Conservation (phyloP, 2,113 vertebrate species). For the Neogobius melanostomus region DNA sequence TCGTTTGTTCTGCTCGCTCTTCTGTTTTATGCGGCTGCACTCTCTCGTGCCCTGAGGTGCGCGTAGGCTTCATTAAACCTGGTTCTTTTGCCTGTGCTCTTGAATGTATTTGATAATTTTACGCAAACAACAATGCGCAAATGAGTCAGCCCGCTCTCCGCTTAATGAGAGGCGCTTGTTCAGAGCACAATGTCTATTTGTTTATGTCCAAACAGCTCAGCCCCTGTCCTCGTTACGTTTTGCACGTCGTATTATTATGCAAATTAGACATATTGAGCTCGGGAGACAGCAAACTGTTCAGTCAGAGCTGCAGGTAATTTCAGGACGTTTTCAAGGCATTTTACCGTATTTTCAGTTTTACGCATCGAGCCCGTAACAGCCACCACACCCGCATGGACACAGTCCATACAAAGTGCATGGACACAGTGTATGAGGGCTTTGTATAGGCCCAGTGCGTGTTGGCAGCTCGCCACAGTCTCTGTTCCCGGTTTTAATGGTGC, state of each 20-base stretch:
- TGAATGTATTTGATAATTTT: neutral
- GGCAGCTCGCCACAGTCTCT: conserved; percentile 60
- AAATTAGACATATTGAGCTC: conserved; percentile 44
- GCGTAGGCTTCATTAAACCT: conserved; percentile 5
- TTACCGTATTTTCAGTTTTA: conserved; percentile 37
- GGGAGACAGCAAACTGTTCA: conserved; percentile 15
- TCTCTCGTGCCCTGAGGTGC: conserved; percentile 37
- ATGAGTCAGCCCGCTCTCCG: neutral
- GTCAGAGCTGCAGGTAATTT: conserved; percentile 39
- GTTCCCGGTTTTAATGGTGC: conserved; percentile 52
- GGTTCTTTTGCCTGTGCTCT: neutral
- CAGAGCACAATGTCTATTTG: conserved; percentile 33
- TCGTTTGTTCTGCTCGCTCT: conserved; percentile 77
- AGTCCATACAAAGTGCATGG: neutral
- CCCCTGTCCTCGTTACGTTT: conserved; percentile 37
- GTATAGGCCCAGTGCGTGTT: conserved; percentile 51
- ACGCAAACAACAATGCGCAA: conserved; percentile 1
- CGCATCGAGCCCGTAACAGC: conserved; percentile 21
- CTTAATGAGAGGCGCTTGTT: neutral
- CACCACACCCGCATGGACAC: conserved; percentile 32
- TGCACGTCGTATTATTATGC: conserved; percentile 53
- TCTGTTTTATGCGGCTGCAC: conserved; percentile 52
- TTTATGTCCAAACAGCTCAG: conserved; percentile 29
- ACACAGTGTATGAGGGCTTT: conserved; percentile 49
- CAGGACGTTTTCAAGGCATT: conserved; percentile 1